These are phyloP conservation scores for Gymnobelideus leadbeateri DNA, from an alignment of 2,113 vertebrate genomes.

Conservation along the genomic window DNA sequence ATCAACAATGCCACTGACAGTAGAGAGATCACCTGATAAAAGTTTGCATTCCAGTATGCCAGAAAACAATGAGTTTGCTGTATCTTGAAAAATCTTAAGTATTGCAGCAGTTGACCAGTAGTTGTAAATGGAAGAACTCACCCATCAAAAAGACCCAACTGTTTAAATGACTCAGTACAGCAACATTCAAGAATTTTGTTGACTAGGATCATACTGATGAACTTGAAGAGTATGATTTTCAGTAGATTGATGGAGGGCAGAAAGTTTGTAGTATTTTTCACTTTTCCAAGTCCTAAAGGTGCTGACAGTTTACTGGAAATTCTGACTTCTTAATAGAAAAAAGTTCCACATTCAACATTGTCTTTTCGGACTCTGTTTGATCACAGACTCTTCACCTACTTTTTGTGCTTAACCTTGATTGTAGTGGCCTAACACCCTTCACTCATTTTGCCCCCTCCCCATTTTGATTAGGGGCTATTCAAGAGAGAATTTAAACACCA, in stretches of 20 bases:
- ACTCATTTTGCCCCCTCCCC: constrained; percentile 58
- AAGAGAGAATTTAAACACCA: constrained; percentile 65
- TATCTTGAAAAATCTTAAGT: neutral
- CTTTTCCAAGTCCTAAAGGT: constrained; percentile 49
- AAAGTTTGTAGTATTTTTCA: neutral
- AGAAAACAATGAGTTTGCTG: neutral
- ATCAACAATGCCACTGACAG: neutral
- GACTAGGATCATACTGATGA: neutral
- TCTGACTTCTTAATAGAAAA: neutral
- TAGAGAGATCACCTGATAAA: neutral
- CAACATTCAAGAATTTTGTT: neutral
- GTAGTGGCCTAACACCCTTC: constrained; percentile 1
- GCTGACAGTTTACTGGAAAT: constrained; percentile 66
- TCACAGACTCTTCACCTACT: neutral
- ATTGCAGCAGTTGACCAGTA: neutral
- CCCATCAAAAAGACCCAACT: neutral
- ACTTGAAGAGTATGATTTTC: neutral
- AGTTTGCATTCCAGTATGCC: neutral
- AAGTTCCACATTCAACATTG: neutral
- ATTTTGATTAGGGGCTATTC: constrained; percentile 41
- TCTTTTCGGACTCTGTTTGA: neutral
- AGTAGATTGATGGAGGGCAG: neutral
- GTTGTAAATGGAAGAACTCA: neutral
- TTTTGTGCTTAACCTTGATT: neutral
- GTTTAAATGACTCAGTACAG: neutral